Conservation (phyloP, 2,888 invertebrate species). For the Isoperla grammatica region DNA sequence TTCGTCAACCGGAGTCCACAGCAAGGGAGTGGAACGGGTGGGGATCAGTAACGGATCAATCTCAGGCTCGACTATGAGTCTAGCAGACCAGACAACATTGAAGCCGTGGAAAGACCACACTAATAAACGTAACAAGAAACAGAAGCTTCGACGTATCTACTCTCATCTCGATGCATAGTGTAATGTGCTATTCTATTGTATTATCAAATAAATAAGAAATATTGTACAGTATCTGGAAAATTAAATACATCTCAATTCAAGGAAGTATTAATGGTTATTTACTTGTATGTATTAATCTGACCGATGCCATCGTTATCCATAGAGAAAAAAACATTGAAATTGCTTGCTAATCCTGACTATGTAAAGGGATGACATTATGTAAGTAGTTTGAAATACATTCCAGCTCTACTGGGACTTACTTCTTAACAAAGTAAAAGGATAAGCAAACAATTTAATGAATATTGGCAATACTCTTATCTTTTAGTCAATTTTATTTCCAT, state of each 20-base stretch:
- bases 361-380: no score
- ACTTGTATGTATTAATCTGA: no score
- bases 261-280: not conserved
- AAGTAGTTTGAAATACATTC: no score
- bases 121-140: slow-evolving; percentile 78
- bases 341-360: no score
- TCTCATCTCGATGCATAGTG: slow-evolving; percentile 77
- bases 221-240: not conserved
- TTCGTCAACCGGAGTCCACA: slow-evolving; percentile 43
- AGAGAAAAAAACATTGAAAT: no score
- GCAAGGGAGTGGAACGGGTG: slow-evolving; percentile 39
- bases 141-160: slow-evolving; percentile 84
- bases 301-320: no score
- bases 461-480: no score
- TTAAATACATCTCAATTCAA: not conserved
- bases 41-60: slow-evolving; percentile 31
- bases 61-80: slow-evolving; percentile 33
- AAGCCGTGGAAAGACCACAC: slow-evolving; percentile 78
- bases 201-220: not conserved
- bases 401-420: no score
- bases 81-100: slow-evolving; percentile 51
- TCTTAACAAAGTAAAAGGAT: no score
- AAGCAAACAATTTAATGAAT: no score
- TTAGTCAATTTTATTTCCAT: not conserved
- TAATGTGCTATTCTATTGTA: not conserved